These are phyloP conservation scores for Metacarcinus magister DNA, from an alignment of 2,888 invertebrate genomes.

Conservation along the genomic window DNA sequence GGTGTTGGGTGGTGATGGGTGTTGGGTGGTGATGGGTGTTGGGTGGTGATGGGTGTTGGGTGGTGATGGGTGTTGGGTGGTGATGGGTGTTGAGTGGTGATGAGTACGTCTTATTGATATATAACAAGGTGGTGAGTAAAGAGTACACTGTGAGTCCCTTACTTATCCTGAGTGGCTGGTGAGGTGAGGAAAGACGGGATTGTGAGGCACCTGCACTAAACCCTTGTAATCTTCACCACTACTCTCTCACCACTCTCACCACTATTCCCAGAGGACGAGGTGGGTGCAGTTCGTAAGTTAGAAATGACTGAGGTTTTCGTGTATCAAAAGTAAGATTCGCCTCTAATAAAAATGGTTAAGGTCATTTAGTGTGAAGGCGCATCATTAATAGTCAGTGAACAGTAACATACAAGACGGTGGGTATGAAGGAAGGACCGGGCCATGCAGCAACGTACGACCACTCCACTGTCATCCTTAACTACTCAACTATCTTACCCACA, in stretches of 20 bases:
- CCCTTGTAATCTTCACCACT: no score
- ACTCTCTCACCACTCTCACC: not conserved
- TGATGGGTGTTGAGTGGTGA: no score
- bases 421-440: not conserved
- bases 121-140: no score
- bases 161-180: not conserved
- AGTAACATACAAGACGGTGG: not conserved
- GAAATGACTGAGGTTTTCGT: not conserved
- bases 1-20: no score
- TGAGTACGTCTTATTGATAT: no score
- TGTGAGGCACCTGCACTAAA: not conserved
- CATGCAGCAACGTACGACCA: not conserved
- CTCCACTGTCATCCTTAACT: not conserved
- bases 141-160: no score
- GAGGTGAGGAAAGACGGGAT: not conserved
- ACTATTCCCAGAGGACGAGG: not conserved
- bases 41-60: no score
- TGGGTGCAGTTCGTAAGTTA: not conserved
- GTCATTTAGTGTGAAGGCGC: not conserved
- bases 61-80: no score
- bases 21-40: no score
- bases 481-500: not conserved
- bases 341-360: not conserved
- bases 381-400: not conserved
- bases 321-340: not conserved